Percentiles rank a stretch among this genome's conserved stretches.
phyloP scores from a whole-genome alignment of 2,797 vertebrate species.

The Sus cebifrons region DNA sequence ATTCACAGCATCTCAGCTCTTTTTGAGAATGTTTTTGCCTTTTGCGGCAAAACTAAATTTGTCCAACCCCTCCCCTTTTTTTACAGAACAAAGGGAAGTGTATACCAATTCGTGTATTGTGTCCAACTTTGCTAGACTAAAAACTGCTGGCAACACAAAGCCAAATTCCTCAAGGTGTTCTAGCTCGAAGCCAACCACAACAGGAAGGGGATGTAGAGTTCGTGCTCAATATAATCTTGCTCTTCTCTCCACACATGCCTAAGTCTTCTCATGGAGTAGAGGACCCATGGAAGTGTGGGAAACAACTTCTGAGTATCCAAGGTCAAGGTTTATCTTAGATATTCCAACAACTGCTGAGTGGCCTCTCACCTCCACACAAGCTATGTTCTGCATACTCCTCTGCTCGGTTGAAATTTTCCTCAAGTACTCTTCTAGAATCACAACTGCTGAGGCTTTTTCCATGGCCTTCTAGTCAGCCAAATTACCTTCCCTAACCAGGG shows the following conservation, averaged over 20 bases:
- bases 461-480: neutral
- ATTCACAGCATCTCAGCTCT: neutral
- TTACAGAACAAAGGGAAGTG: constrained; percentile 51
- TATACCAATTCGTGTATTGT: neutral
- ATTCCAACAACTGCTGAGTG: neutral
- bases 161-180: constrained; percentile 50
- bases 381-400: neutral
- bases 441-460: neutral
- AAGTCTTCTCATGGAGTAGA: neutral
- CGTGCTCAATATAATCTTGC: neutral
- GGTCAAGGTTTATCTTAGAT: neutral
- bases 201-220: constrained; percentile 2
- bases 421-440: neutral
- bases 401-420: neutral
- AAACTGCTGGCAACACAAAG: constrained; percentile 6
- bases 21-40: constrained; percentile 48
- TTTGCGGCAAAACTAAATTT: neutral
- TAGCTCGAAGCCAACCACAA: neutral
- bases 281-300: neutral
- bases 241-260: neutral
- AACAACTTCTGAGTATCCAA: neutral
- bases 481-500: neutral
- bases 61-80: neutral
- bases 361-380: neutral
- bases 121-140: neutral